These are phyloP conservation scores for Coronaproctus castanopsis DNA, from an alignment of 2,888 invertebrate genomes.

Conservation along the genomic window DNA sequence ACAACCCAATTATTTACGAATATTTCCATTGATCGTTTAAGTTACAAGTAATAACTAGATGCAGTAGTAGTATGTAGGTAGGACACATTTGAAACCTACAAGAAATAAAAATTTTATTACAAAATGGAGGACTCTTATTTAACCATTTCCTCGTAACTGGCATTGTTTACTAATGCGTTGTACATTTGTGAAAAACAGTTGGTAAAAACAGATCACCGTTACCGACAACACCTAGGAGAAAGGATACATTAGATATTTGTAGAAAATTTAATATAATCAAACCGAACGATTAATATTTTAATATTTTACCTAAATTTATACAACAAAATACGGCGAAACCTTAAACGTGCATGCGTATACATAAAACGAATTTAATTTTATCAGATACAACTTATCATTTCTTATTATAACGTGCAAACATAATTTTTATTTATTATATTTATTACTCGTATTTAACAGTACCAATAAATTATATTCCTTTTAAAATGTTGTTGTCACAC, in stretches of 20 bases:
- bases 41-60: neutral
- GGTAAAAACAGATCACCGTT: neutral
- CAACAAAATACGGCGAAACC: no score
- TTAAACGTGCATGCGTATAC: no score
- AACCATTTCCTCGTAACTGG: neutral
- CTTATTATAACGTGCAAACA: no score
- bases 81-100: neutral
- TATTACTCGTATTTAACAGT: no score
- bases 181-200: neutral
- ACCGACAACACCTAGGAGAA: neutral
- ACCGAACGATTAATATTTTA: no score
- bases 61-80: neutral
- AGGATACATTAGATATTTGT: neutral
- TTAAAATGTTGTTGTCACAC: no score
- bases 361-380: no score
- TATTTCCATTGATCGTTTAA: neutral
- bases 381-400: no score
- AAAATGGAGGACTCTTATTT: neutral
- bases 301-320: no score
- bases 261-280: neutral
- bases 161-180: neutral
- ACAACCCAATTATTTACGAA: neutral
- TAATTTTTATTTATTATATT: no score
- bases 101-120: neutral
- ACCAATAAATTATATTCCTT: no score